These are phyloP conservation scores for Pterocles gutturalis DNA, from an alignment of 2,113 vertebrate species.

Conservation along the genomic window DNA sequence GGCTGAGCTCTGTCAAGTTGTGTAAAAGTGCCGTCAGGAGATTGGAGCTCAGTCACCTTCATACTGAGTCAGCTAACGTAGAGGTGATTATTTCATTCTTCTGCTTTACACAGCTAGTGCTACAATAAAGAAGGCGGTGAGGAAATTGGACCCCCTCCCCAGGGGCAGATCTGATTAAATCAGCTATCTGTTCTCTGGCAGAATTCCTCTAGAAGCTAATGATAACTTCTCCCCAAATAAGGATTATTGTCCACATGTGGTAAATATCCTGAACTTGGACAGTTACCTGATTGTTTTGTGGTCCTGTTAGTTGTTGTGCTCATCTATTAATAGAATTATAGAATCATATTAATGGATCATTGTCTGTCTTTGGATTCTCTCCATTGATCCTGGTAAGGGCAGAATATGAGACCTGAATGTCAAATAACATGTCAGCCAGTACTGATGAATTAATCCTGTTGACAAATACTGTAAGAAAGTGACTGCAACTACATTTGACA, in stretches of 20 bases:
- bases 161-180: background rate
- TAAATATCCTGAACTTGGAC: background rate
- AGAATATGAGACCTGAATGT: background rate
- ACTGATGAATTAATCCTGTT: background rate
- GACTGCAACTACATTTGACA: background rate
- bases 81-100: background rate
- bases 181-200: background rate
- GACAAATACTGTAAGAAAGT: background rate
- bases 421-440: background rate
- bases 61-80: background rate
- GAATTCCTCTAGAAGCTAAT: background rate
- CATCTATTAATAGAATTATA: background rate
- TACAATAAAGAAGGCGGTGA: background rate
- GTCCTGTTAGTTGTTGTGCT: fast-evolving
- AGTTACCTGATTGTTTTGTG: background rate
- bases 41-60: background rate
- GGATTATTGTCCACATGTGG: background rate
- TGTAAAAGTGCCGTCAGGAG: background rate
- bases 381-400: background rate
- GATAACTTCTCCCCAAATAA: background rate
- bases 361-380: background rate
- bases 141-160: background rate
- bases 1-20: background rate
- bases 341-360: background rate
- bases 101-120: background rate